A percentile compares a stretch with the other conserved stretches of the same genome.
Conservation (phyloP, 1,140 invertebrate species). For the Zophobas atratus region DNA sequence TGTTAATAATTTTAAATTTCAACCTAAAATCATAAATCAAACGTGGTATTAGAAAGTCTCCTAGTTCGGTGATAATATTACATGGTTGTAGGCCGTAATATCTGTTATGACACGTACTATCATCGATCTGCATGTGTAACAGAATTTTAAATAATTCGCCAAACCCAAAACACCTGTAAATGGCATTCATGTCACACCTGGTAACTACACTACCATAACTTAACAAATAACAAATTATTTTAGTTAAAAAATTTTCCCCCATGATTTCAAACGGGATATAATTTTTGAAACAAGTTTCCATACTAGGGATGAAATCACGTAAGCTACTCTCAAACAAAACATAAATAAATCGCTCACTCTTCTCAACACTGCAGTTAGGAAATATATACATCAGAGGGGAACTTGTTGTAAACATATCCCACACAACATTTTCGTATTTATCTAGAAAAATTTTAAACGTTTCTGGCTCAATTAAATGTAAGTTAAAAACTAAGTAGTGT, state of each 20-base stretch:
- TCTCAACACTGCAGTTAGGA: too few relatives aligned
- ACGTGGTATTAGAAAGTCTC: too few relatives aligned
- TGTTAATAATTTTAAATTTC: too few relatives aligned
- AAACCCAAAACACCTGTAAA: neutral
- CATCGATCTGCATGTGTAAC: neutral
- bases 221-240: neutral
- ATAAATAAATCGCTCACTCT: too few relatives aligned
- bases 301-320: too few relatives aligned
- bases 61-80: too few relatives aligned
- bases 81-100: too few relatives aligned
- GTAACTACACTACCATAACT: neutral
- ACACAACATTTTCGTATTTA: neutral
- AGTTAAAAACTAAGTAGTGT: neutral
- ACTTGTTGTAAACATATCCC: neutral
- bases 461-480: neutral
- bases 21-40: too few relatives aligned
- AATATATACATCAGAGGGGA: neutral
- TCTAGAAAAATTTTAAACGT: neutral
- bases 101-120: neutral
- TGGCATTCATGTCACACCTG: neutral
- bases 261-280: neutral
- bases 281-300: neutral
- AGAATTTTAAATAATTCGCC: neutral
- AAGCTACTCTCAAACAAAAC: too few relatives aligned
- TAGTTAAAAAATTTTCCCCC: neutral